Base-by-base conservation (phyloP, 2,113 vertebrate genomes). In the Aleadryas rufinucha region DNA sequence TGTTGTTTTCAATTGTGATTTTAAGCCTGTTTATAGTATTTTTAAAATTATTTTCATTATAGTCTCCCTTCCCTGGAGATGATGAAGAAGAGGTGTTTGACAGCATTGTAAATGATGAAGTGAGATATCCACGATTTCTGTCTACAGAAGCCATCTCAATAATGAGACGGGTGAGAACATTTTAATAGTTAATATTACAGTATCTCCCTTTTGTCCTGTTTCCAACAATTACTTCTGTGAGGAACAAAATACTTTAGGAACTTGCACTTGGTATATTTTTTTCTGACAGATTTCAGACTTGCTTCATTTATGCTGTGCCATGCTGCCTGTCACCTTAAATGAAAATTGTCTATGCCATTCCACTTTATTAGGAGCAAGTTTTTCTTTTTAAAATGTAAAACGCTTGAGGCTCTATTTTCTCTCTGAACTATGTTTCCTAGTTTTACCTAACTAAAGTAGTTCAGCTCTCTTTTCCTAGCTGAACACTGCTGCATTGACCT, bases 11-110 rank as follows among this genome's bases (percentile, higher is more conserved):
- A 66, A 18, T 18, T 49, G 14, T 31, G 39, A 63, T 57, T 74
- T 90, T 57, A 87, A 86, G 64, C 54, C 31, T 66, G 15, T 50
- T 84, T 63, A 28, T 54, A 50, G 17, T 22, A 9, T 1, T 8
- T 35, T 37, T 72, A 19, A 8, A 20, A 72, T 66, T 44, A 14
- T 50, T 82, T 80, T 59, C 56, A 7, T 80, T 65, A 26, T 91
- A 99, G 99, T 99, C 99, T 66, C 99, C 99, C 47, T 99, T 99
- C 94, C 99, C 99, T 76, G 99, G 99, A 57, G 99, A 99, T 86
- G 99, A 99, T 85, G 99, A 99, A 98, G 99, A 99, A 87, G 99
- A 99, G 87, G 99, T 99, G 90, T 99, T 99, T 96, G 99, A 99
- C 98, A 99, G 99, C 98, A 99, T 99, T 93, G 99, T 99, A 92